Evolutionary conservation across 1,140 invertebrate species (phyloP).

Genomic region (Vanessa atalanta): DNA sequence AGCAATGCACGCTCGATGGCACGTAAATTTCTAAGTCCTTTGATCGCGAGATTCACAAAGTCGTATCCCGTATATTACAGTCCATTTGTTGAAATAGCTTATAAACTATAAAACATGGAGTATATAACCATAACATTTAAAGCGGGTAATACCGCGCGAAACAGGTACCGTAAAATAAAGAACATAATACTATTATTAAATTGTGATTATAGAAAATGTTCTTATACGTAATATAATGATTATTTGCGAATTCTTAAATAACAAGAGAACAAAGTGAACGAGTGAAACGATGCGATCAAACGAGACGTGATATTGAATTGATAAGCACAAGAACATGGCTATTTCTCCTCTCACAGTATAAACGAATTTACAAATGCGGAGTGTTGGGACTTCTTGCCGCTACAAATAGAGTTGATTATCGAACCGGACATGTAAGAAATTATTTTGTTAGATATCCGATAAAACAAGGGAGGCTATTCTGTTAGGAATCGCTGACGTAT

Average conservation of each 20-base stretch:
- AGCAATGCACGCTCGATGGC: no score
- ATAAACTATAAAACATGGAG: no score
- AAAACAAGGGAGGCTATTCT: conserved; percentile 70
- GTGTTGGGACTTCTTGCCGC: background rate
- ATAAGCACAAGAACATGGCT: conserved; percentile 48
- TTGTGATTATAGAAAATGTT: background rate
- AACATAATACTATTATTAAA: no score
- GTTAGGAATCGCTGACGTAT: conserved; percentile 70
- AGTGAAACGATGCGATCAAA: conserved; percentile 65
- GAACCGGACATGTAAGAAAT: background rate
- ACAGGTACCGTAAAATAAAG: no score
- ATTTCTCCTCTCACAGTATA: conserved; percentile 19
- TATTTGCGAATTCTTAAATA: conserved; percentile 19
- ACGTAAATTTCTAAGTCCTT: no score
- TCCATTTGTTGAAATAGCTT: no score
- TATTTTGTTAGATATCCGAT: conserved; percentile 46
- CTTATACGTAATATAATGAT: background rate
- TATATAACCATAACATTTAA: no score
- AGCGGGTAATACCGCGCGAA: no score
- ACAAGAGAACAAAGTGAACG: conserved; percentile 51
- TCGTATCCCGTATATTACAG: no score
- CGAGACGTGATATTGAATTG: conserved; percentile 67
- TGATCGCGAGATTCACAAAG: no score
- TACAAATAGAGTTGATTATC: conserved; percentile 26
- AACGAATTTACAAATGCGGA: background rate